These are phyloP conservation scores for Cosmia pyralina DNA, from an alignment of 2,888 invertebrate species.

Conservation along the genomic window DNA sequence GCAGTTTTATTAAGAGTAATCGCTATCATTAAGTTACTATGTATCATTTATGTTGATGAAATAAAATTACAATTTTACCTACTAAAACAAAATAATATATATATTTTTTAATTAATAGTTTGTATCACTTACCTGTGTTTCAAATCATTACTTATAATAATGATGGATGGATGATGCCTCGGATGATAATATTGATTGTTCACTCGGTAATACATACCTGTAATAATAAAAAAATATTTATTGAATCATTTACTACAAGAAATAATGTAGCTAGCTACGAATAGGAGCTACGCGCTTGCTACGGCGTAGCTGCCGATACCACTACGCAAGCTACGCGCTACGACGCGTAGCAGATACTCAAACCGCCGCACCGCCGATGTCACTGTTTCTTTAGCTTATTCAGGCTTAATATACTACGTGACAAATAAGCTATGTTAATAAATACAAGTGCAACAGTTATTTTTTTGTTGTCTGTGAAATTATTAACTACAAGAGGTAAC, in stretches of 20 bases:
- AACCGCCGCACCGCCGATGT: too few relatives aligned
- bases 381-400: neutral
- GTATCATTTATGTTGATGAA: neutral
- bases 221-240: constrained; percentile 32
- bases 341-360: neutral
- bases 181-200: constrained; percentile 45
- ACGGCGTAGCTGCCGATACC: constrained; percentile 22
- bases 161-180: constrained; percentile 43
- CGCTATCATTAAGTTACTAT: neutral
- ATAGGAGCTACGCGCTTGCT: constrained; percentile 3
- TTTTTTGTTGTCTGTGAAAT: neutral
- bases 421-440: too few relatives aligned
- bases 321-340: constrained; percentile 29
- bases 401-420: too few relatives aligned
- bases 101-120: neutral
- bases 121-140: constrained; percentile 51
- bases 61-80: neutral
- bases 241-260: constrained; percentile 1
- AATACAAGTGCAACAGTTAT: neutral
- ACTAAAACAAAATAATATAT: neutral
- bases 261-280: neutral
- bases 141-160: constrained; percentile 32
- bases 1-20: neutral
- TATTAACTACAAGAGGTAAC: neutral
- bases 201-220: constrained; percentile 62